Evolutionary conservation across 92 coral and sea anemone genomes (phyloP).

Genomic region (Pocillopora grandis): DNA sequence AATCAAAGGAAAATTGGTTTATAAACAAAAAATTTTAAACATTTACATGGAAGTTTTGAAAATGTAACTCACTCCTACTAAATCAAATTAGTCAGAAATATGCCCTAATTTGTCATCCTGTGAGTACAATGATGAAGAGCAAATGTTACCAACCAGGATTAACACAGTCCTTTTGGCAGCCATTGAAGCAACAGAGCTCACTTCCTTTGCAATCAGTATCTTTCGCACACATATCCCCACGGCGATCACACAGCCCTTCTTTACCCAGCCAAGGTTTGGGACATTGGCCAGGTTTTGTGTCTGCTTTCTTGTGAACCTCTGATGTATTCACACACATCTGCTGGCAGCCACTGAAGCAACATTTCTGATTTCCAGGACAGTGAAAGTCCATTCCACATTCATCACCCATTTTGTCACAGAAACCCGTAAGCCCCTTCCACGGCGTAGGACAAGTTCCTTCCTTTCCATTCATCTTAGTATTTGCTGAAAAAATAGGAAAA

Average conservation of each 20-base stretch:
- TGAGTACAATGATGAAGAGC: too few relatives aligned
- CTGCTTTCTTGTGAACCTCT: constrained; percentile 35
- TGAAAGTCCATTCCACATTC: constrained; percentile 54
- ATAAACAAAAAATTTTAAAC: too few relatives aligned
- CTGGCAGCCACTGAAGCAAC: constrained; percentile 86
- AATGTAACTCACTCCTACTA: too few relatives aligned
- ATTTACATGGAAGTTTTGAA: too few relatives aligned
- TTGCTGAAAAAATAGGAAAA: background rate
- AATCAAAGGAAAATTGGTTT: too few relatives aligned
- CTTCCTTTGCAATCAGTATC: constrained; percentile 56
- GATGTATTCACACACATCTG: constrained; percentile 57
- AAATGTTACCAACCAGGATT: constrained; percentile 18
- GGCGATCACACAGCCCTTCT: constrained; percentile 66
- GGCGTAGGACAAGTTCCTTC: constrained; percentile 68
- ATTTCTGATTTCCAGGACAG: constrained; percentile 51
- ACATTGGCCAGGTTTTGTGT: constrained; percentile 51
- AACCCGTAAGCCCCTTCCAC: constrained; percentile 65
- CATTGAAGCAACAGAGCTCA: constrained; percentile 70
- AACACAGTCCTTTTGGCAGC: constrained; percentile 81
- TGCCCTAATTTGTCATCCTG: too few relatives aligned
- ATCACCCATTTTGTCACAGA: constrained; percentile 74
- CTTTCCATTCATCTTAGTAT: constrained; percentile 10
- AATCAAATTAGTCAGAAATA: too few relatives aligned
- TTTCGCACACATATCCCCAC: constrained; percentile 63
- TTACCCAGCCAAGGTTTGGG: constrained; percentile 79